A percentile compares a stretch with the other conserved stretches of the same genome.
Evolutionary conservation across 1,140 invertebrate genomes (phyloP).

Genomic region (Rhopalosiphum maidis): DNA sequence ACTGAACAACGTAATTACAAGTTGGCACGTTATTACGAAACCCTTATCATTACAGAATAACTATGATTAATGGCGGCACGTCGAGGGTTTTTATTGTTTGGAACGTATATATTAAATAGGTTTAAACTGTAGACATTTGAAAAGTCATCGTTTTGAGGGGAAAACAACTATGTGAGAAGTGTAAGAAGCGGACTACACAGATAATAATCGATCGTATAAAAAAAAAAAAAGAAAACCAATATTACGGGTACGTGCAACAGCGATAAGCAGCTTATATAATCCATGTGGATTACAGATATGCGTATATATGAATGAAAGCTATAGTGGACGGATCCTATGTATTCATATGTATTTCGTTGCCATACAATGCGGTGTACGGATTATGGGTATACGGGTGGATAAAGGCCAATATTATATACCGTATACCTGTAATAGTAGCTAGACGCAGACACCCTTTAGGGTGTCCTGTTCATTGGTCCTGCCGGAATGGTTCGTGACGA

Average conservation of each 20-base stretch:
- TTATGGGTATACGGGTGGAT: neutral
- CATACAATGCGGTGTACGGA: too few species aligned
- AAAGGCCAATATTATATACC: too few species aligned
- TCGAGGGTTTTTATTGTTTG: neutral
- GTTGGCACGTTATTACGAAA: too few species aligned
- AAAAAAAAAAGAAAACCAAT: neutral
- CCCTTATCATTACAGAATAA: too few species aligned
- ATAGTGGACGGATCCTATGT: neutral
- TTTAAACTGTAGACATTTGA: neutral
- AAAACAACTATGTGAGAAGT: neutral
- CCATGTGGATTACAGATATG: too few species aligned
- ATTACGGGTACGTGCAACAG: neutral
- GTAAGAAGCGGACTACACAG: neutral
- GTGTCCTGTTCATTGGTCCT: neutral
- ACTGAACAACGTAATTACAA: too few species aligned
- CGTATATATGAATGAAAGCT: too few species aligned
- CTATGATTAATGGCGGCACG: too few species aligned
- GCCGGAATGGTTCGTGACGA: too few species aligned
- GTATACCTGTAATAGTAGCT: neutral
- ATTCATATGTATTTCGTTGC: neutral
- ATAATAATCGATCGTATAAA: neutral
- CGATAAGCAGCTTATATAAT: too few species aligned
- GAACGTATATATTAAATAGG: neutral
- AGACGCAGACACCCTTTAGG: neutral
- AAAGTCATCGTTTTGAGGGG: neutral